phyloP scores from a whole-genome alignment of 2,113 vertebrate species.

The Brachyistius frenatus region DNA sequence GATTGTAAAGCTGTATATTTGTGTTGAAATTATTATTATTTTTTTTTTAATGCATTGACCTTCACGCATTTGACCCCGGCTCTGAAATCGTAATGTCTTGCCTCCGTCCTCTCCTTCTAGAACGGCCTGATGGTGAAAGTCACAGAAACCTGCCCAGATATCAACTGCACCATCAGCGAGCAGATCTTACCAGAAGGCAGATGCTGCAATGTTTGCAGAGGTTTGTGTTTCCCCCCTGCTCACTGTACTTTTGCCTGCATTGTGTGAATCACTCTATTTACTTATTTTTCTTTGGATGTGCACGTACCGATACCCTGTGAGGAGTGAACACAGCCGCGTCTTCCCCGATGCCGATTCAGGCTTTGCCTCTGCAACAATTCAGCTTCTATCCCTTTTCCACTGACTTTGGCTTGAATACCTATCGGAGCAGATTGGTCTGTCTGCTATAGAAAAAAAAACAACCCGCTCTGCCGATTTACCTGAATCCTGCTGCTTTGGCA shows the following conservation, averaged over 20 bases:
- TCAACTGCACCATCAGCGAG: slow-evolving; percentile 91
- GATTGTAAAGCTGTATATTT: too few species aligned
- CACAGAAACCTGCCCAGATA: slow-evolving; percentile 87
- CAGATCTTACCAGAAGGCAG: slow-evolving; percentile 92
- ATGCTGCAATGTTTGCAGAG: slow-evolving; percentile 95
- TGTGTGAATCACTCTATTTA: neutral
- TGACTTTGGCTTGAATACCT: slow-evolving; percentile 31
- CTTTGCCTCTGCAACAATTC: slow-evolving; percentile 16
- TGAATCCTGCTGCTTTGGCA: slow-evolving; percentile 59
- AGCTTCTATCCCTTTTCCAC: slow-evolving; percentile 26
- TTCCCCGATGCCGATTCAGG: slow-evolving; percentile 17
- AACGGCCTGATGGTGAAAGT: slow-evolving; percentile 91
- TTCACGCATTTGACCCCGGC: neutral
- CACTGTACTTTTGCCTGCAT: neutral
- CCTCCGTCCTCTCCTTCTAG: slow-evolving; percentile 77
- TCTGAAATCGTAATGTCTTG: neutral
- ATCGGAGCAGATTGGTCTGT: slow-evolving; percentile 63
- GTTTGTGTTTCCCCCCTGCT: slow-evolving; percentile 71
- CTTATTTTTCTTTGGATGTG: neutral
- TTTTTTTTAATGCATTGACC: neutral
- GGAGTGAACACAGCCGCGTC: slow-evolving; percentile 28
- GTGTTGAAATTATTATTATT: neutral
- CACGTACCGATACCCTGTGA: neutral
- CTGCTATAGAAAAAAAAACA: slow-evolving; percentile 36
- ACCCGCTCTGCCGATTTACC: slow-evolving; percentile 68